Evolutionary conservation across 2,888 invertebrate genomes (phyloP).

Genomic region (Folsomia manolachei): DNA sequence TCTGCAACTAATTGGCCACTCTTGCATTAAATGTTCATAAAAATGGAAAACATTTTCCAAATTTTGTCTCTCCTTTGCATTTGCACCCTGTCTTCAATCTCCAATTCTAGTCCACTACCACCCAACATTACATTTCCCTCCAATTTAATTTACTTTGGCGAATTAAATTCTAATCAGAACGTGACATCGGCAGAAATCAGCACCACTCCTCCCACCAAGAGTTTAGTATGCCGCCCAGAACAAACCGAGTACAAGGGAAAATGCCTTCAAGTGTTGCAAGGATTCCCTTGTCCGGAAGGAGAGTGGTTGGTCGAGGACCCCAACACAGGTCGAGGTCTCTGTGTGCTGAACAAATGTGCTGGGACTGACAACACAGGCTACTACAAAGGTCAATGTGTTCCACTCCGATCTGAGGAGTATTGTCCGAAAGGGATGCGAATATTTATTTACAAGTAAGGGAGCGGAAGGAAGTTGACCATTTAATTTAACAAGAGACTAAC

Average conservation of each 20-base stretch:
- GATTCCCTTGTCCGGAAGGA: constrained; percentile 30
- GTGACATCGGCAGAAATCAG: too few species aligned
- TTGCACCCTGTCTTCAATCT: too few species aligned
- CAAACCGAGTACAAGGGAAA: constrained; percentile 26
- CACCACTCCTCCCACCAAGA: too few species aligned
- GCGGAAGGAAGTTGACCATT: background rate
- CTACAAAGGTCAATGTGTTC: constrained; percentile 25
- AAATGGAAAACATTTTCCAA: too few species aligned
- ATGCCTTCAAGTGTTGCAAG: constrained; percentile 32
- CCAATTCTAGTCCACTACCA: too few species aligned
- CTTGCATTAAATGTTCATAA: too few species aligned
- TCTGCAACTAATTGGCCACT: too few species aligned
- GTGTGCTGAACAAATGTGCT: constrained; percentile 27
- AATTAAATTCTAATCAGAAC: too few species aligned
- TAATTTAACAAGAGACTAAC: too few species aligned
- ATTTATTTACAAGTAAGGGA: constrained; percentile 25
- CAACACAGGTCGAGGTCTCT: constrained; percentile 25
- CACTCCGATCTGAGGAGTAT: constrained; percentile 1
- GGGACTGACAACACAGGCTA: background rate
- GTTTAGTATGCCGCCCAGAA: constrained; percentile 7
- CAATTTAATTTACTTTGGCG: too few species aligned
- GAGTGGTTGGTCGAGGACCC: constrained; percentile 42
- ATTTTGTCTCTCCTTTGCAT: too few species aligned
- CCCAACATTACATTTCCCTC: too few species aligned
- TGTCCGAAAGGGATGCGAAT: constrained; percentile 30